Percentiles rank a stretch among this genome's conserved stretches.
Conservation (phyloP, 2,888 invertebrate species). For the Lasioglossum lativentre region DNA sequence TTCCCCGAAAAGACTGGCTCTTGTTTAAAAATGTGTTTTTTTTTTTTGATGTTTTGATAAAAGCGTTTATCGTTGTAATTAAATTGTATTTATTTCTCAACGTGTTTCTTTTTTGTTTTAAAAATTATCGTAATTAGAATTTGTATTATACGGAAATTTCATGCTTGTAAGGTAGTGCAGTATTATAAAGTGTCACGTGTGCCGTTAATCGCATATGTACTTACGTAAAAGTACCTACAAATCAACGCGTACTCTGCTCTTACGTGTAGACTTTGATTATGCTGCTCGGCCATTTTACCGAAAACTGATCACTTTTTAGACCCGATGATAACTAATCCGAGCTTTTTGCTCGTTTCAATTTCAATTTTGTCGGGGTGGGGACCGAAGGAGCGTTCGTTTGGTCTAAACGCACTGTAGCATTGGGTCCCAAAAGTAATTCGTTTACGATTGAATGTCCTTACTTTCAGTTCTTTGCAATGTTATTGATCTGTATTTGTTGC, state of each 20-base stretch:
- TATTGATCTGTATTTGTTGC: neutral
- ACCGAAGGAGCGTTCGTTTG: neutral
- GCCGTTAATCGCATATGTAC: conserved; percentile 33
- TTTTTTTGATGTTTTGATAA: conserved; percentile 37
- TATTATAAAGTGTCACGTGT: conserved; percentile 37
- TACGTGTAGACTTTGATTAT: neutral
- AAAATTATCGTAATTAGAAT: conserved; percentile 42
- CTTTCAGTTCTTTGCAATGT: neutral
- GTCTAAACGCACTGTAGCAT: neutral
- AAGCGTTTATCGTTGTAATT: conserved; percentile 42
- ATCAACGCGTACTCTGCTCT: neutral
- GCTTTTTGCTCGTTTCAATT: too few species aligned
- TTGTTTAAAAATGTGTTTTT: conserved; percentile 43
- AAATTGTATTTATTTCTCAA: conserved; percentile 47
- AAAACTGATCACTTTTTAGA: neutral
- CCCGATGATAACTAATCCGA: neutral
- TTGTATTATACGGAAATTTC: conserved; percentile 51
- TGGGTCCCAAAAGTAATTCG: neutral
- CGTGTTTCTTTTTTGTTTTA: conserved; percentile 3
- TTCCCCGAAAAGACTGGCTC: conserved; percentile 51
- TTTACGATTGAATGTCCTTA: neutral
- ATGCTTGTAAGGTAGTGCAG: conserved; percentile 43
- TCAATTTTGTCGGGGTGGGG: too few species aligned
- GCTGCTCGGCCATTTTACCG: neutral
- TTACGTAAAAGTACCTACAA: conserved; percentile 2